Evolutionary conservation across 2,113 vertebrate genomes (phyloP).

Genomic region (Macrotus californicus): DNA sequence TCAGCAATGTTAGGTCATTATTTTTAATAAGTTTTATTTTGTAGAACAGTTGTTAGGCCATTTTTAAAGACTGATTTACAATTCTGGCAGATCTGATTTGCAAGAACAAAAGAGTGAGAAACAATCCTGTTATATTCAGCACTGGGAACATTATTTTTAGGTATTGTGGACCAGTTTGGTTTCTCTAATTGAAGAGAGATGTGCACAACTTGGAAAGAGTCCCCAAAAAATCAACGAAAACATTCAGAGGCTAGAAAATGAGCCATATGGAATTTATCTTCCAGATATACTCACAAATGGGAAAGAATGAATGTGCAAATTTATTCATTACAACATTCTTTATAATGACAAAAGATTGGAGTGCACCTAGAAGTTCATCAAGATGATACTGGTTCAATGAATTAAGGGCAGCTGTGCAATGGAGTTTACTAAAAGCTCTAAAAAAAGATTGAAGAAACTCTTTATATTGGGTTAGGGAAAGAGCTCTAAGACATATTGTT

Average conservation of each 20-base stretch:
- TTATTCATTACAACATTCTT: not conserved
- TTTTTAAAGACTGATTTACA: not conserved
- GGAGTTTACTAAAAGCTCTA: constrained; percentile 5
- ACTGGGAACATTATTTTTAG: not conserved
- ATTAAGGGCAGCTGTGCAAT: not conserved
- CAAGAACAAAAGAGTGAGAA: constrained; percentile 32
- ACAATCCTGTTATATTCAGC: not conserved
- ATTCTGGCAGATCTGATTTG: not conserved
- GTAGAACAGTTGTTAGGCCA: not conserved
- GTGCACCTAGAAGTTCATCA: not conserved
- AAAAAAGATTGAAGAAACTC: not conserved
- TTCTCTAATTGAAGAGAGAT: constrained; percentile 46
- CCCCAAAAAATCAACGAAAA: constrained; percentile 34
- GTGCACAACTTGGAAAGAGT: constrained; percentile 23
- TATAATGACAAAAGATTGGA: not conserved
- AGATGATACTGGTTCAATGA: not conserved
- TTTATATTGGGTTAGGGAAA: not conserved
- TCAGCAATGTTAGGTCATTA: not conserved
- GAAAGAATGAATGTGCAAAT: not conserved
- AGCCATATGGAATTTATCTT: constrained; percentile 40
- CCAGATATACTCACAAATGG: not conserved
- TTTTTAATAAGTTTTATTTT: constrained; percentile 19
- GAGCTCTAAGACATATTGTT: not conserved
- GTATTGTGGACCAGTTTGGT: constrained; percentile 32
- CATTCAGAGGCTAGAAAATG: constrained; percentile 46